Conservation (phyloP, 2,797 vertebrate genomes). For the Prionace glauca region DNA sequence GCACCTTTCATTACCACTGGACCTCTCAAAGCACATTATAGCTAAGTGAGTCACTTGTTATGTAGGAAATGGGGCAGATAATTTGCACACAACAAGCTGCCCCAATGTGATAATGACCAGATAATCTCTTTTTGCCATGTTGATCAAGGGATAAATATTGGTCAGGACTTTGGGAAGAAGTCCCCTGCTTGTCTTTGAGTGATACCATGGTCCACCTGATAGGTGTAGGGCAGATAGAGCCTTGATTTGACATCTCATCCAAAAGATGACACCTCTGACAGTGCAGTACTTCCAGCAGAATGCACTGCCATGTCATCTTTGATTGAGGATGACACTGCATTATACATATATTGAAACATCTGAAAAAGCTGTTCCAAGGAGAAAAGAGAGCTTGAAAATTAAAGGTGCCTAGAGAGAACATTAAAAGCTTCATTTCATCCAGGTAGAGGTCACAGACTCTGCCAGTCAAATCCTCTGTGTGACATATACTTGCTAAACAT, state of each 20-base stretch:
- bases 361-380: neutral
- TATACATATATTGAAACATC: neutral
- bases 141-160: neutral
- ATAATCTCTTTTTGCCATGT: neutral
- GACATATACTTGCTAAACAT: neutral
- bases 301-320: no score
- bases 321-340: neutral
- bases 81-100: neutral
- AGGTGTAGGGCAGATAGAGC: neutral
- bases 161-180: neutral
- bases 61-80: neutral
- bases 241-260: no score
- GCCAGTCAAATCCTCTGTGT: neutral
- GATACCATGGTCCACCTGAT: neutral
- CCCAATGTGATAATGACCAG: neutral
- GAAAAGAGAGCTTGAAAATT: neutral
- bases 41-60: neutral
- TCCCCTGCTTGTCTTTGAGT: neutral
- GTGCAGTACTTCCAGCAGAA: no score
- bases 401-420: neutral
- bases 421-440: neutral
- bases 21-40: neutral
- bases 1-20: no score
- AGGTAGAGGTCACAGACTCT: neutral
- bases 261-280: neutral